Evolutionary conservation across 2,113 vertebrate genomes (phyloP), one percentile per base, ranked within the genome.

Genomic region (Andinoacara biseriatus): DNA sequence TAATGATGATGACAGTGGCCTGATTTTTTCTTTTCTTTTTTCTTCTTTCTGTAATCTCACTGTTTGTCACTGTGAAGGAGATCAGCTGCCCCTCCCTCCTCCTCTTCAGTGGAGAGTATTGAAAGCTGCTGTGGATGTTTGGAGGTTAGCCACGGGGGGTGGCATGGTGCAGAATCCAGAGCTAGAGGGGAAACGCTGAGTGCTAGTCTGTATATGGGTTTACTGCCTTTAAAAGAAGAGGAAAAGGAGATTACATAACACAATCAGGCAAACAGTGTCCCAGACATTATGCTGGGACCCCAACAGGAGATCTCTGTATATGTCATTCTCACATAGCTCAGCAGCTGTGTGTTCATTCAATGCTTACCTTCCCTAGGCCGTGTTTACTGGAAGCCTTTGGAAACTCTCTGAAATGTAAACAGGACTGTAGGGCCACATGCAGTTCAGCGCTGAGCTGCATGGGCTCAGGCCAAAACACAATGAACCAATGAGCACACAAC

Each of bases 1-100:
- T 92, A 93, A 95, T 93, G 89, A 95, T 94, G 83, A 93, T 91
- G 93, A 94, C 94, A 92, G 92, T 85, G 90, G 81, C 91, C 91
- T 94, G 92, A 90, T 93, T 94, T 81, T 82, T 78, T 65, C 26
- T 65, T 62, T 77, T 56, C 49, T 22, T 63, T 86, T 83, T 57
- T 81, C 76, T 62, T 86, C 79, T 81, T 87, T 81, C 69, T 81
- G 52, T 87, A 85, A 91, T 91, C 83, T 4, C 58, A 26, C 57
- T 74, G 83, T 86, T 63, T 79, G 84, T 88, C 84, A 86, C 31
- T 82, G 76, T 77, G 76, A 76, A 80, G 60, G 74, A 87, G 89
- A 85, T 88, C 75, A 76, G 74, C 85, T 22, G 61, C 78, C 75
- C 67, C 65, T 38, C 43, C 81, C 77, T 82, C 79, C 62, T 79